phyloP scores from a whole-genome alignment of 2,888 invertebrate species.

The Silvanus unidentatus region DNA sequence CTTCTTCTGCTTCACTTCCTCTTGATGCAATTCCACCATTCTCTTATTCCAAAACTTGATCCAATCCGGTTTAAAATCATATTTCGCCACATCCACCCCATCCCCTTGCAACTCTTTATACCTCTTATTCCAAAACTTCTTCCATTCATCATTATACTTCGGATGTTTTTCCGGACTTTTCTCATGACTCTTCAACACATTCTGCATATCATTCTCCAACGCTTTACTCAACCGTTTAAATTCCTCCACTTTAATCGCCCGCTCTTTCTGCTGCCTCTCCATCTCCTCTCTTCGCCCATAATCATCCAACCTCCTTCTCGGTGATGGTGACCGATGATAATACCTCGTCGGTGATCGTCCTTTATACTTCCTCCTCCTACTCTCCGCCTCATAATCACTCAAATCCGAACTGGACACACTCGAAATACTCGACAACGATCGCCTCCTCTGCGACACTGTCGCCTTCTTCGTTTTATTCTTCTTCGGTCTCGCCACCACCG shows the following conservation, averaged over 20 bases:
- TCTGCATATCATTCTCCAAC: conserved; percentile 56
- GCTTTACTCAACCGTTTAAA: conserved; percentile 47
- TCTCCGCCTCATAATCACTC: conserved; percentile 30
- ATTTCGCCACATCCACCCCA: conserved; percentile 64
- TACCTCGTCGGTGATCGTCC: background rate
- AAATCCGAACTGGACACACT: conserved; percentile 48
- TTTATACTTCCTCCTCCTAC: conserved; percentile 4
- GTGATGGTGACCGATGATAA: conserved; percentile 1
- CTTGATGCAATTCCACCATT: conserved; percentile 71
- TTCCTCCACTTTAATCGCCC: conserved; percentile 50
- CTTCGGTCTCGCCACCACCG: conserved; percentile 49
- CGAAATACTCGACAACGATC: conserved; percentile 51
- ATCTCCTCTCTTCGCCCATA: background rate
- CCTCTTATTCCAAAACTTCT: conserved; percentile 79
- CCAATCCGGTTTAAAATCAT: conserved; percentile 88
- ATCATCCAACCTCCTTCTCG: background rate
- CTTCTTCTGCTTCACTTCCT: conserved; percentile 60
- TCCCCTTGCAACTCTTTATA: conserved; percentile 35
- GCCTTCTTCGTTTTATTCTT: conserved; percentile 24
- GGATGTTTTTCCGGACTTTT: conserved; percentile 86
- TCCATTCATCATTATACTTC: conserved; percentile 84
- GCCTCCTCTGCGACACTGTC: conserved; percentile 37
- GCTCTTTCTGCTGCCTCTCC: conserved; percentile 17
- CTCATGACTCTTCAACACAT: conserved; percentile 66
- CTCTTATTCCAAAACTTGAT: conserved; percentile 77